Conservation (phyloP, 1,140 invertebrate genomes). For the Archivesica marissinica region DNA sequence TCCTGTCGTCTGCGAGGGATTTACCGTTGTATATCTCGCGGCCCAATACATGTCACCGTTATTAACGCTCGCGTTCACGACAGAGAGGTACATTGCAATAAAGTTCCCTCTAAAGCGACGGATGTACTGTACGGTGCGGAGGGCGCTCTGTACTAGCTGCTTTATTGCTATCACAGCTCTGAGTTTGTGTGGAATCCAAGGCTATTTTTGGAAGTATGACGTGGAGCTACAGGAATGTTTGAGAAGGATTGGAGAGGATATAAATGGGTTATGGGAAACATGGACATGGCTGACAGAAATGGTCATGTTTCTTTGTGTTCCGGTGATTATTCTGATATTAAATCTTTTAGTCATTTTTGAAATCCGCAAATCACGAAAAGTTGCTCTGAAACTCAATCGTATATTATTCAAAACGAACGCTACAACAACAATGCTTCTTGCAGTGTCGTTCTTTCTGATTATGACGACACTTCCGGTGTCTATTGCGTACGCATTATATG, state of each 20-base stretch:
- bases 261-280: slow-evolving; percentile 65
- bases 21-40: slow-evolving; percentile 76
- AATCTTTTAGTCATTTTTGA: slow-evolving; percentile 76
- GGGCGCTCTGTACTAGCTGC: slow-evolving; percentile 86
- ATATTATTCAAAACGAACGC: slow-evolving; percentile 62
- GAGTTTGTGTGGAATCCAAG: slow-evolving; percentile 73
- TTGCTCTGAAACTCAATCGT: slow-evolving; percentile 42
- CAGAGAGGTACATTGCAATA: slow-evolving; percentile 97
- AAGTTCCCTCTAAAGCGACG: slow-evolving; percentile 93
- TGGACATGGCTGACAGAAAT: slow-evolving; percentile 77
- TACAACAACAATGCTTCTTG: slow-evolving; percentile 76
- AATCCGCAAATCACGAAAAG: slow-evolving; percentile 65
- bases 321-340: slow-evolving; percentile 71
- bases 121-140: slow-evolving; percentile 89
- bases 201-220: slow-evolving; percentile 79
- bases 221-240: slow-evolving; percentile 3
- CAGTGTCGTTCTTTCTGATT: slow-evolving; percentile 76
- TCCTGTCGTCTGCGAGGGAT: slow-evolving; percentile 78
- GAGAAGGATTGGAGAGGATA: slow-evolving; percentile 27
- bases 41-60: slow-evolving; percentile 82
- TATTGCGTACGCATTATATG: slow-evolving; percentile 68
- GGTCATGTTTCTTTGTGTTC: slow-evolving; percentile 74
- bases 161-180: slow-evolving; percentile 68
- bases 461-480: slow-evolving; percentile 75
- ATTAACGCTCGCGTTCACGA: slow-evolving; percentile 90